Evolutionary conservation across 2,113 vertebrate genomes (phyloP).

Genomic region (Prinia subflava): DNA sequence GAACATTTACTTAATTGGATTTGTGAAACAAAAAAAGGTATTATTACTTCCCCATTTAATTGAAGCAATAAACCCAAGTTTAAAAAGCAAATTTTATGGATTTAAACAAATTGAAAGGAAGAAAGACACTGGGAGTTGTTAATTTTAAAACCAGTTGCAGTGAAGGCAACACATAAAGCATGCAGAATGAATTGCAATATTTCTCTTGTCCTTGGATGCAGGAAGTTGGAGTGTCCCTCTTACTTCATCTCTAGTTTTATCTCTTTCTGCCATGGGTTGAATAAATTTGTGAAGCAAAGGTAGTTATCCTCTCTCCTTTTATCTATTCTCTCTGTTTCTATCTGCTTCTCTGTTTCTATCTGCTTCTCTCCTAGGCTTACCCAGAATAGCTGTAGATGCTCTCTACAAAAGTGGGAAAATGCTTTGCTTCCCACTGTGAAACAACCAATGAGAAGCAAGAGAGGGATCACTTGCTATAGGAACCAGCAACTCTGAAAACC

Average conservation of each 20-base stretch:
- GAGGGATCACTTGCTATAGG: background rate
- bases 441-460: background rate
- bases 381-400: background rate
- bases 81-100: background rate
- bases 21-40: conserved; percentile 89
- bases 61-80: background rate
- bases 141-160: background rate
- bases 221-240: background rate
- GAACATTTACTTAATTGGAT: conserved; percentile 83
- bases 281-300: background rate
- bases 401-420: background rate
- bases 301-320: background rate
- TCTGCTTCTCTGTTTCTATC: background rate
- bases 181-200: background rate
- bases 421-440: background rate
- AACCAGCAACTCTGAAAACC: background rate
- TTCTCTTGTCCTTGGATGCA: background rate
- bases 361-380: background rate
- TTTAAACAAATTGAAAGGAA: background rate
- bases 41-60: background rate
- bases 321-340: background rate
- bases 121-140: background rate
- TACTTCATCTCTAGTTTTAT: background rate
- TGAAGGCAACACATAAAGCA: background rate
- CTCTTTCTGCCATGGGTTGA: background rate